These are phyloP conservation scores for Chloropsis hardwickii DNA, from an alignment of 2,113 vertebrate genomes.

Conservation along the genomic window DNA sequence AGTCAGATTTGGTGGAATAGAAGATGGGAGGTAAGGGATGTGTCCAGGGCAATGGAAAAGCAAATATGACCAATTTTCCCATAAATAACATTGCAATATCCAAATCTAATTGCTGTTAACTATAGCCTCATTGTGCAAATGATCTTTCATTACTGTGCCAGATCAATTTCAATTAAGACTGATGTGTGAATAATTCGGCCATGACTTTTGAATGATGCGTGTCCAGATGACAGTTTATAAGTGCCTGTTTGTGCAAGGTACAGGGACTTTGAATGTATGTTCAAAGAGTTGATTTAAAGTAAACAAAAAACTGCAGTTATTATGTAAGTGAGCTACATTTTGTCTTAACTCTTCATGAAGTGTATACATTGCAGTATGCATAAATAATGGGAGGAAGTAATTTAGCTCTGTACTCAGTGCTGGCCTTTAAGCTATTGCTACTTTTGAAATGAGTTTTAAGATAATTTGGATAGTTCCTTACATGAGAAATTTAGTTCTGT, in stretches of 20 bases:
- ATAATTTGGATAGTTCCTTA: neutral
- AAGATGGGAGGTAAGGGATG: neutral
- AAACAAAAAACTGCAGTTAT: neutral
- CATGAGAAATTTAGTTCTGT: neutral
- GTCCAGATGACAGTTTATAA: neutral
- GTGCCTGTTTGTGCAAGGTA: neutral
- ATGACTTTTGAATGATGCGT: neutral
- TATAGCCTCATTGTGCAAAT: neutral
- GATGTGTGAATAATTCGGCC: neutral
- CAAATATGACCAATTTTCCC: neutral
- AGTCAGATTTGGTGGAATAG: neutral
- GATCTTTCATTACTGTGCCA: neutral
- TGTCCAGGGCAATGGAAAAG: neutral
- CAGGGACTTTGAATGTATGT: neutral
- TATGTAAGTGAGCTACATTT: neutral
- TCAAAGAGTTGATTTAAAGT: neutral
- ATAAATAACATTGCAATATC: neutral
- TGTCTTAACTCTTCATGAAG: neutral
- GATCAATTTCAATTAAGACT: neutral
- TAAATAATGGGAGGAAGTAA: neutral
- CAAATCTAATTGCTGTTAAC: neutral
- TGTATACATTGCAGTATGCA: neutral
- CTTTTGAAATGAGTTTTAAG: neutral
- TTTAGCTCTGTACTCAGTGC: neutral
- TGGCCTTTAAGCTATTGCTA: neutral